Base-by-base conservation (phyloP, 2,888 invertebrate genomes). In the Tipula vernalis region DNA sequence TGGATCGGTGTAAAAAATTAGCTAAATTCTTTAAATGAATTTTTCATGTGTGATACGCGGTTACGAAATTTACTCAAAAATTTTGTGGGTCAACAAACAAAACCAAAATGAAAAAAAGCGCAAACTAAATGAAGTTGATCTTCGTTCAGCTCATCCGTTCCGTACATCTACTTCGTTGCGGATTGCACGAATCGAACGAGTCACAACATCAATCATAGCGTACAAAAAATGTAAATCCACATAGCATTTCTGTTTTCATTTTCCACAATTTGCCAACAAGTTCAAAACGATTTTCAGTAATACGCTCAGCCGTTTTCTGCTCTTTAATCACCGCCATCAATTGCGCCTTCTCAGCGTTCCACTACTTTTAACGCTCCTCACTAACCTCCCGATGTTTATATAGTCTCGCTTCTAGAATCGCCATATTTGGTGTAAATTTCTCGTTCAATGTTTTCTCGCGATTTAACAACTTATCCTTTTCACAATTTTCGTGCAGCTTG, bases 221-320 rank as follows among this genome's bases (percentile, higher is more conserved):
- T 13, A n/a, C n/a, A n/a, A n/a, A n/a, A n/a, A n/a, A n/a, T n/a
- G n/a, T n/a, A n/a, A n/a, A n/a, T n/a, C n/a, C 13, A 93, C 94
- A 94, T 92, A 96, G 96, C 96, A 96, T 96, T 93, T 95, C 95
- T 86, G 94, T 93, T 90, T 96, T 96, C 94, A 96, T 95, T 91
- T 95, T 94, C 89, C 95, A 95, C 89, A 96, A 91, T 91, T 96
- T 96, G 88, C 93, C 93, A 89, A 95, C 96, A 89, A 96, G 94
- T 89, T 95, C 95, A 13, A 90, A 88, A 2, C 91, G 91, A 87
- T 90, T 91, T 36, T 91, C 91, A 87, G 91, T 91, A 5, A 91
- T 88, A 18, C 89, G 90, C 41, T 91, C 91, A 28, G 89, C 88
- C 28, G 86, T 87, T 1, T 88, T 87, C 87, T 90, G 90, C 0